phyloP scores from a whole-genome alignment of 2,888 invertebrate genomes.

The Galerucella calmariensis region DNA sequence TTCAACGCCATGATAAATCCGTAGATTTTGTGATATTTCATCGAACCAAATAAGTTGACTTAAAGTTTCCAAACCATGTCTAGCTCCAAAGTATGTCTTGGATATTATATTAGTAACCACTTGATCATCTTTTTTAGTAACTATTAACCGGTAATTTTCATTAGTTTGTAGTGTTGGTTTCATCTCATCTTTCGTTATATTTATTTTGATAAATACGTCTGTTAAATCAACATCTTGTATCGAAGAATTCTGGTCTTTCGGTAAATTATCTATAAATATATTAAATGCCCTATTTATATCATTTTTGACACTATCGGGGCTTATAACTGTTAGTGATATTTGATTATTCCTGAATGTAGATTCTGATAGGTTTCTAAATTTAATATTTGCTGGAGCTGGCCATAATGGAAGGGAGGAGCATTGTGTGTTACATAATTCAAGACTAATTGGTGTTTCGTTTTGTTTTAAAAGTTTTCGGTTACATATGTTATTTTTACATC shows the following conservation, averaged over 20 bases:
- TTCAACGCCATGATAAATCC: slow-evolving; percentile 71
- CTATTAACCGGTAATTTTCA: slow-evolving; percentile 71
- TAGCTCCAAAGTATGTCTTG: slow-evolving; percentile 77
- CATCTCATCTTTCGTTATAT: slow-evolving; percentile 62
- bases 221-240: slow-evolving; percentile 29
- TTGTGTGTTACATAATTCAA: slow-evolving; percentile 78
- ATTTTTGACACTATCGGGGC: slow-evolving; percentile 62
- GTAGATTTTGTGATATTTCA: slow-evolving; percentile 70
- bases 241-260: slow-evolving; percentile 20
- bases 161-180: slow-evolving; percentile 74
- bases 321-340: slow-evolving; percentile 64
- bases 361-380: slow-evolving; percentile 71
- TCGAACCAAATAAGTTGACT: slow-evolving; percentile 82
- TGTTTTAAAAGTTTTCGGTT: slow-evolving; percentile 64
- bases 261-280: slow-evolving; percentile 61
- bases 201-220: slow-evolving; percentile 42
- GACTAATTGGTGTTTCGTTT: slow-evolving; percentile 65
- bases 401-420: slow-evolving; percentile 77
- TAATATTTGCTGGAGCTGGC: slow-evolving; percentile 78
- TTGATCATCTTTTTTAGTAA: slow-evolving; percentile 65
- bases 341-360: slow-evolving; percentile 69
- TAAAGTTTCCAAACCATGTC: slow-evolving; percentile 79
- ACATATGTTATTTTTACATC: slow-evolving; percentile 74
- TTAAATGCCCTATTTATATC: slow-evolving; percentile 66
- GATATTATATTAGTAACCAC: slow-evolving; percentile 69